A percentile compares a stretch with the other conserved stretches of the same genome.
Evolutionary conservation across 2,113 vertebrate genomes (phyloP).

Genomic region (Arothron firmamentum): DNA sequence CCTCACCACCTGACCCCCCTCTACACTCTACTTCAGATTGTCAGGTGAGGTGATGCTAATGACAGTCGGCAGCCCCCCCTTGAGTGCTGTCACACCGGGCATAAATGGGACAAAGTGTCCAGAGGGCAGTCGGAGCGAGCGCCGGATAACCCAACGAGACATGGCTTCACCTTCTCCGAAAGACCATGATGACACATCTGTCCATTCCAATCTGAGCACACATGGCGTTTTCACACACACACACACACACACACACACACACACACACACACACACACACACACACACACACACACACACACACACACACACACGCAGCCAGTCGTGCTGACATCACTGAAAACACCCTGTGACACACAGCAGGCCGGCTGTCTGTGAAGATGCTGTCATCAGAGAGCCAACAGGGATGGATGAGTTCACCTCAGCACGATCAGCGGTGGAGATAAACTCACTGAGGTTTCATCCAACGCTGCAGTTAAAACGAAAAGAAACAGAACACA

Average conservation of each 20-base stretch:
- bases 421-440: slow-evolving; percentile 16
- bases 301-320: slow-evolving; percentile 36
- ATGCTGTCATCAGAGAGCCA: slow-evolving; percentile 67
- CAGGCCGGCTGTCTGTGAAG: slow-evolving; percentile 43
- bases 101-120: slow-evolving; percentile 13
- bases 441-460: slow-evolving; percentile 4
- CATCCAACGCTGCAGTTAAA: neutral
- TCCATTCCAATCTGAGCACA: slow-evolving; percentile 43
- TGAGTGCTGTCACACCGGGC: slow-evolving; percentile 14
- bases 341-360: slow-evolving; percentile 70
- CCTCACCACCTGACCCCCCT: slow-evolving; percentile 40
- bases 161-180: slow-evolving; percentile 47
- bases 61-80: slow-evolving; percentile 20
- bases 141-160: slow-evolving; percentile 26
- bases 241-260: slow-evolving; percentile 25
- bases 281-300: neutral
- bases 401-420: slow-evolving; percentile 63
- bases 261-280: slow-evolving; percentile 2
- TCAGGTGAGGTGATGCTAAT: slow-evolving; percentile 28
- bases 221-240: neutral
- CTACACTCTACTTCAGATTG: slow-evolving; percentile 33
- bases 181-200: slow-evolving; percentile 51
- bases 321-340: slow-evolving; percentile 61
- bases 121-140: neutral
- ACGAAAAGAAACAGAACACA: neutral